Evolutionary conservation across 2,888 invertebrate species (phyloP).

Genomic region (Eilema caniola): DNA sequence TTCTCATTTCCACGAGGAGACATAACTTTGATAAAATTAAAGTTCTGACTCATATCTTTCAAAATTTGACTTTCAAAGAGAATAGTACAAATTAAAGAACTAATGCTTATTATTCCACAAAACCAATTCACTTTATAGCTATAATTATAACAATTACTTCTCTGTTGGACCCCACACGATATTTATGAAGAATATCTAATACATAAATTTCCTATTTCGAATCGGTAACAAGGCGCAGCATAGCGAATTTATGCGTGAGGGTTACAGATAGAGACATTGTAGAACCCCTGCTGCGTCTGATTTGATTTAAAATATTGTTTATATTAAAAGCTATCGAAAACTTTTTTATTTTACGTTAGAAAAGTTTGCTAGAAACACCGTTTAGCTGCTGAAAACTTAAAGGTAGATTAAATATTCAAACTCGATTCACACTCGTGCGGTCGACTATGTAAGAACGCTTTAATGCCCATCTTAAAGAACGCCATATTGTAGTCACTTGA

Average conservation of each 20-base stretch:
- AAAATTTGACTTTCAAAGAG: no score
- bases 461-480: no score
- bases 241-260: slow-evolving; percentile 62
- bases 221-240: slow-evolving; percentile 65
- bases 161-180: slow-evolving; percentile 44
- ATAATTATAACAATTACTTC: slow-evolving; percentile 45
- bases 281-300: slow-evolving; percentile 48
- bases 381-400: not conserved
- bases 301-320: slow-evolving; percentile 52
- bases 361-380: not conserved
- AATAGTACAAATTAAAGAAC: not conserved
- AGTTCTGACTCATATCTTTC: no score
- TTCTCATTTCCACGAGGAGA: not conserved
- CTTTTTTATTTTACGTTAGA: not conserved
- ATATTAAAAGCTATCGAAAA: slow-evolving; percentile 41
- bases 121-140: slow-evolving; percentile 46
- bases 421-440: no score
- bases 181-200: slow-evolving; percentile 50
- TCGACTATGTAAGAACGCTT: no score
- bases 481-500: no score
- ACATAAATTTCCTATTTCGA: slow-evolving; percentile 52
- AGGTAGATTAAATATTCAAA: no score
- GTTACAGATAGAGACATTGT: slow-evolving; percentile 67
- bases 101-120: slow-evolving; percentile 20
- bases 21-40: not conserved